phyloP scores from a whole-genome alignment of 2,888 invertebrate genomes.

The Eupithecia abbreviata region DNA sequence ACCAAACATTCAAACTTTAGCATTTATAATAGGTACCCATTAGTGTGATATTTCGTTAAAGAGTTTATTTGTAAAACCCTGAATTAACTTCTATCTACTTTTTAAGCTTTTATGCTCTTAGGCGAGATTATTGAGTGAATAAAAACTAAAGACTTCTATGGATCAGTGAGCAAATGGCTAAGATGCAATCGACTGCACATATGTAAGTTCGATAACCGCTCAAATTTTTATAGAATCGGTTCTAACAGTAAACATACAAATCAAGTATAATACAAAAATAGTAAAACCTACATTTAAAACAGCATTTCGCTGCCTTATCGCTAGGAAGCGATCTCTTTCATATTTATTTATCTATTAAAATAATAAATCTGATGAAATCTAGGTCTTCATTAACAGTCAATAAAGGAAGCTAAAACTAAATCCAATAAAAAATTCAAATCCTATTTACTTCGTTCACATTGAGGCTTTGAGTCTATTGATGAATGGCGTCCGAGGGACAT shows the following conservation, averaged over 20 bases:
- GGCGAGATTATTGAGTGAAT: not conserved
- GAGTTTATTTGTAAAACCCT: not conserved
- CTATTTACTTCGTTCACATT: constrained; percentile 46
- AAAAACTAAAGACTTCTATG: not conserved
- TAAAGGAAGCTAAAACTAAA: constrained; percentile 52
- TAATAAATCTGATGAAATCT: not conserved
- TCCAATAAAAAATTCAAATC: constrained; percentile 49
- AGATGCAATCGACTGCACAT: not conserved
- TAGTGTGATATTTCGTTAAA: not conserved
- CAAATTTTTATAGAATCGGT: not conserved
- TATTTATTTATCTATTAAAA: not conserved
- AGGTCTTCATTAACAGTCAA: constrained; percentile 46
- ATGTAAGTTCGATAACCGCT: not conserved
- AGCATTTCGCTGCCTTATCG: not conserved
- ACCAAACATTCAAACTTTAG: not conserved
- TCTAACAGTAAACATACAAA: not conserved
- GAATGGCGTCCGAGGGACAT: constrained; percentile 53
- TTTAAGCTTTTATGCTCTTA: not conserved
- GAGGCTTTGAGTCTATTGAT: constrained; percentile 55
- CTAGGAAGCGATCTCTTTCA: not conserved
- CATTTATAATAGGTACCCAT: not conserved
- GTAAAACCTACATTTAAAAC: not conserved
- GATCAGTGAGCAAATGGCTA: not conserved
- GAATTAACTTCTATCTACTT: not conserved
- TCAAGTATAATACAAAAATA: not conserved